Evolutionary conservation across 2,797 vertebrate species (phyloP).

Genomic region (Semaprochilodus insignis): DNA sequence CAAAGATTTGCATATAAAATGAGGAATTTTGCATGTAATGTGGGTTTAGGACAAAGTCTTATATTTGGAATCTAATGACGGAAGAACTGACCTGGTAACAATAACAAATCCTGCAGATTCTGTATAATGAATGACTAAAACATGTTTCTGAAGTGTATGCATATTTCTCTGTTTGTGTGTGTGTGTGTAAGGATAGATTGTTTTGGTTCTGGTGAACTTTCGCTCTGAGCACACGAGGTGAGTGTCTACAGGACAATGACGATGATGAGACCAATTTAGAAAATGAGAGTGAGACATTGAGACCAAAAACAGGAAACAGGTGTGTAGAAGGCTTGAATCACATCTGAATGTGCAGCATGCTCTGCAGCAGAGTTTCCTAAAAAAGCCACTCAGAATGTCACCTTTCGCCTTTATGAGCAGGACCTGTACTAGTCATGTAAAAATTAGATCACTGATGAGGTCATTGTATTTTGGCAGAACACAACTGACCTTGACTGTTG

Average conservation of each 20-base stretch:
- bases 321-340: slow-evolving; percentile 31
- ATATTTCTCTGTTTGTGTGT: not conserved
- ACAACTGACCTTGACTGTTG: not conserved
- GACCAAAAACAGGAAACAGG: slow-evolving; percentile 40
- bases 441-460: slow-evolving; percentile 11
- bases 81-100: not conserved
- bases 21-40: too few species aligned
- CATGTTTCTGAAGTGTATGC: not conserved
- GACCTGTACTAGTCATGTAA: not conserved
- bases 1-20: too few species aligned
- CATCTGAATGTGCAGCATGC: slow-evolving; percentile 1
- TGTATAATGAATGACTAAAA: slow-evolving; percentile 3
- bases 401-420: slow-evolving; percentile 19
- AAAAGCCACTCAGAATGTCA: slow-evolving; percentile 6
- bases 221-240: not conserved
- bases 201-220: slow-evolving; percentile 24
- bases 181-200: not conserved
- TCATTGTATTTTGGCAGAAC: slow-evolving; percentile 14
- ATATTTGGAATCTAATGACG: too few species aligned
- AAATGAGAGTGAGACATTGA: slow-evolving; percentile 24
- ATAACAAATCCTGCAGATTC: not conserved
- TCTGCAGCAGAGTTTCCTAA: slow-evolving; percentile 5
- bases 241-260: slow-evolving; percentile 1
- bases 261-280: slow-evolving; percentile 27
- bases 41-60: too few species aligned